Conservation (phyloP, 2,113 vertebrate genomes). For the Talpa occidentalis region DNA sequence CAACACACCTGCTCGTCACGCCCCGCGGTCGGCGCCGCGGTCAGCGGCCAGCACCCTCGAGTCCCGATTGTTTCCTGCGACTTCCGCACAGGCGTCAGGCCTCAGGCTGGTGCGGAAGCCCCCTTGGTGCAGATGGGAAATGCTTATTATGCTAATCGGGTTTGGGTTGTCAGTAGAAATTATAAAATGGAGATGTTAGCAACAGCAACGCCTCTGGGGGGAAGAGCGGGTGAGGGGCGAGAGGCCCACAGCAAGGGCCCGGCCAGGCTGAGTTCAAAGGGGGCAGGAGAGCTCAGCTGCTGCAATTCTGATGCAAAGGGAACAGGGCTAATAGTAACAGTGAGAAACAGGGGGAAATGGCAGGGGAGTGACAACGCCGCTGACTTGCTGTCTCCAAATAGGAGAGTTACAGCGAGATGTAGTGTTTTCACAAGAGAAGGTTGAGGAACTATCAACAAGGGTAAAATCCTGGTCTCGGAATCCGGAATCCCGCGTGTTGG, state of each 20-base stretch:
- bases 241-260: conserved; percentile 69
- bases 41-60: conserved; percentile 16
- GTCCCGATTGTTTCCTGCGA: conserved; percentile 70
- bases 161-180: conserved; percentile 85
- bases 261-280: conserved; percentile 46
- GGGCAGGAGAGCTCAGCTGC: background rate
- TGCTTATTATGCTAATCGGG: conserved; percentile 85
- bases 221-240: conserved; percentile 85
- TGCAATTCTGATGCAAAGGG: background rate
- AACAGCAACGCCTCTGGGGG: conserved; percentile 83
- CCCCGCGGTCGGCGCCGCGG: background rate
- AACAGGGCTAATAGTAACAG: background rate
- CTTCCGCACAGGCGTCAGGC: conserved; percentile 82
- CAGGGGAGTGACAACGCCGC: background rate
- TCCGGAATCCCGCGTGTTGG: background rate
- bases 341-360: background rate
- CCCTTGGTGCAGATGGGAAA: conserved; percentile 85
- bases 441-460: conserved; percentile 44
- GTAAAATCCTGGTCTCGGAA: background rate
- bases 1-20: background rate
- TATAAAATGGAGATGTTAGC: conserved; percentile 86
- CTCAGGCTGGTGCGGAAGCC: conserved; percentile 82
- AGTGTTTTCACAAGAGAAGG: conserved; percentile 43
- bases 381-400: background rate
- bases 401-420: background rate